These are phyloP conservation scores for Fundulus diaphanus DNA, from an alignment of 2,797 vertebrate genomes.

Conservation along the genomic window DNA sequence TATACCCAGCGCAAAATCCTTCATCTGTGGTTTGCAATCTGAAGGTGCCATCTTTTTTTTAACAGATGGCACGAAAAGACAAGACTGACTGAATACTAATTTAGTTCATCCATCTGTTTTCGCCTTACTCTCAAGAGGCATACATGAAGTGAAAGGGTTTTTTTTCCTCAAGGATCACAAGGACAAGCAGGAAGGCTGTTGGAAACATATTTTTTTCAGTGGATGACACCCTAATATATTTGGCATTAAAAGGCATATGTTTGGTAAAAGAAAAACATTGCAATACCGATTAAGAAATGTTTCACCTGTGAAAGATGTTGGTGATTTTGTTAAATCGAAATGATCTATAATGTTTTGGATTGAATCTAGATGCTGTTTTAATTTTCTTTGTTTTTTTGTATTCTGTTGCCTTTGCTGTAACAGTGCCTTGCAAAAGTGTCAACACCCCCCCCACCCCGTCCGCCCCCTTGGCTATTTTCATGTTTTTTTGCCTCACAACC, in stretches of 20 bases:
- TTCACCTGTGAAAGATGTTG: neutral
- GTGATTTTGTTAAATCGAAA: too few relatives aligned
- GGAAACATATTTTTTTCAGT: neutral
- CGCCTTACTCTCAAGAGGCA: conserved; percentile 43
- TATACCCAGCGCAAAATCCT: conserved; percentile 48
- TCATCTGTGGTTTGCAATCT: conserved; percentile 70
- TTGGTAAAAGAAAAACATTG: neutral
- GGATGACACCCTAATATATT: neutral
- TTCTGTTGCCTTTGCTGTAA: too few relatives aligned
- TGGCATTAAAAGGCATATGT: neutral
- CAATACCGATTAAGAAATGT: neutral
- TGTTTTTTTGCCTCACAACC: too few relatives aligned
- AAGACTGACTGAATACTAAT: conserved; percentile 76
- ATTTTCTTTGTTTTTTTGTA: too few relatives aligned
- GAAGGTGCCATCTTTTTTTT: conserved; percentile 64
- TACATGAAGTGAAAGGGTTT: neutral
- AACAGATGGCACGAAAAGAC: conserved; percentile 77
- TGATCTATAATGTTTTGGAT: too few relatives aligned
- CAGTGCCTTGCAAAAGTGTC: too few relatives aligned
- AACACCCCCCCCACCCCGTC: too few relatives aligned
- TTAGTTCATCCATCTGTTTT: conserved; percentile 76
- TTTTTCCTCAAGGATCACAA: neutral
- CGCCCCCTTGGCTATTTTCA: too few relatives aligned
- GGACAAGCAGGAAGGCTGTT: neutral
- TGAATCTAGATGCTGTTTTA: too few relatives aligned